Evolutionary conservation across 2,888 invertebrate genomes (phyloP), one percentile per base, ranked within the genome.

Genomic region (Sphecodes monilicornis): DNA sequence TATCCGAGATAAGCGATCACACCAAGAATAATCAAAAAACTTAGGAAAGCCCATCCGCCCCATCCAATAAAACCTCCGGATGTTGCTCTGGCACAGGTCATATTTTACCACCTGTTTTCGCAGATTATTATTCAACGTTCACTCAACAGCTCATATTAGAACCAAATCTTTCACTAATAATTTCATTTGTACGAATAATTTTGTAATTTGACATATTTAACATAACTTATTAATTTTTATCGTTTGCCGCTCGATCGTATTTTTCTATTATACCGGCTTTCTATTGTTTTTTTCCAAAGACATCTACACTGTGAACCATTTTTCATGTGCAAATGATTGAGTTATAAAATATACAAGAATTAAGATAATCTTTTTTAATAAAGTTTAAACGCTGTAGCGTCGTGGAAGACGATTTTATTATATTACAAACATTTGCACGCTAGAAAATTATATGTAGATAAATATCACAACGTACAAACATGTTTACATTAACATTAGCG

Each of bases 11-110:
- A 93, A 60, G 46, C 80, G n/a, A 92, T 84, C 39, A 69, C 87
- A 11, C 57, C 79, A 0, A 89, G 54, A 41, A 91, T 50, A n/a
- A 93, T 75, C 16, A 93, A 50, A 50, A 92, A 91, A 82, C 84
- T 93, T 75, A 93, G 41, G 43, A 93, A 91, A 2, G 90, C 54
- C 93, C 93, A 93, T 29, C 91, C 92, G 6, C 36, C 57, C 93
- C 93, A 93, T 6, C 57, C 82, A 69, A 93, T 1, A 11, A 88
- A 26, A 81, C 68, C 26, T 1, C 32, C 46, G 11, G 71, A 46
- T 26, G 72, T 50, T 57, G 50, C 60, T 71, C 54, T 81, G 32
- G 32, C 2, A 71, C 92, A 91, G 71, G 87, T 88, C 91, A 90
- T 93, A 81, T 66, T 85, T 73, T 43, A 26, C 13, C 60, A 60